A percentile compares a stretch with the other conserved stretches of the same genome.
Evolutionary conservation across 2,888 invertebrate genomes (phyloP).

Genomic region (Euclidia mi): DNA sequence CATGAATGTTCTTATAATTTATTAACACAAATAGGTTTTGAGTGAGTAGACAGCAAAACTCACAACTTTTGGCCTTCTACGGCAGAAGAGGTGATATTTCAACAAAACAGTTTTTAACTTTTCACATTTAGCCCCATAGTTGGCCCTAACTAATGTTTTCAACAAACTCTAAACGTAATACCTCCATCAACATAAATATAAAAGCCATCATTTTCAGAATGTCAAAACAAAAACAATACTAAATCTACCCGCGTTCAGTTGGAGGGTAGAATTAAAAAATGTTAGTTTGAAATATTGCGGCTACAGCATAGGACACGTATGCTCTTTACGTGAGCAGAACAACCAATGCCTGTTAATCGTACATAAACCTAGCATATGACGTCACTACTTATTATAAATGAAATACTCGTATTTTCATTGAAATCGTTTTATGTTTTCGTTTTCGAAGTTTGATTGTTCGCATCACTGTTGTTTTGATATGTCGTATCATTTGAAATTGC

Average conservation of each 20-base stretch:
- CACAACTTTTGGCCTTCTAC: too few relatives aligned
- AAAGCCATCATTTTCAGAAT: conserved; percentile 3
- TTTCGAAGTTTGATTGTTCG: background rate
- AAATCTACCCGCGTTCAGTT: conserved; percentile 12
- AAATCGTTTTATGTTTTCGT: background rate
- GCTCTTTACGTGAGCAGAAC: conserved; percentile 16
- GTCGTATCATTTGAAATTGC: too few relatives aligned
- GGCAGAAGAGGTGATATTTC: too few relatives aligned
- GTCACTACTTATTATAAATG: conserved; percentile 7
- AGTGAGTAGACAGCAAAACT: too few relatives aligned
- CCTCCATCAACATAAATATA: background rate
- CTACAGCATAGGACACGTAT: conserved; percentile 13
- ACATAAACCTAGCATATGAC: conserved; percentile 12
- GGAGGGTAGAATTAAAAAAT: conserved; percentile 22
- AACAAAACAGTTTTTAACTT: too few relatives aligned
- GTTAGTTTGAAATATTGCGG: conserved; percentile 6
- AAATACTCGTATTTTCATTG: background rate
- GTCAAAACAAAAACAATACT: conserved; percentile 3
- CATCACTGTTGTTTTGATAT: background rate
- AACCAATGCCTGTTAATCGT: conserved; percentile 15
- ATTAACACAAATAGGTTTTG: too few relatives aligned
- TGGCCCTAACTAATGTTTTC: too few relatives aligned
- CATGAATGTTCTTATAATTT: too few relatives aligned
- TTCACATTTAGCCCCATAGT: too few relatives aligned
- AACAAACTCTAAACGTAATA: background rate